Conservation (phyloP, 2,888 invertebrate genomes). For the Mechanitis messenoides region DNA sequence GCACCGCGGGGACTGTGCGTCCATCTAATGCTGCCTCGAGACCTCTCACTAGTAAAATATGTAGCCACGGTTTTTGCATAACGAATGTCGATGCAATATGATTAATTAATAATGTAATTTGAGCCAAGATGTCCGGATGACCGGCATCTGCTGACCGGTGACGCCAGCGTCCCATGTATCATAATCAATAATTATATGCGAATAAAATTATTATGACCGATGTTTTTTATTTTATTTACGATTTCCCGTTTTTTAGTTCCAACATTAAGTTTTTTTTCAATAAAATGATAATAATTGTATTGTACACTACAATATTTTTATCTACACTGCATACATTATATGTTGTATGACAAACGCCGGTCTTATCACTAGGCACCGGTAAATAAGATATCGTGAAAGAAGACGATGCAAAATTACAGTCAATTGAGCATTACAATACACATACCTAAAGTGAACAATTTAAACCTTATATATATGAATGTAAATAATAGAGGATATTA, state of each 20-base stretch:
- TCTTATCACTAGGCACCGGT: too few species aligned
- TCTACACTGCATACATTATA: too few species aligned
- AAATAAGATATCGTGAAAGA: too few species aligned
- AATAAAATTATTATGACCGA: constrained; percentile 75
- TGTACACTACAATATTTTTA: too few species aligned
- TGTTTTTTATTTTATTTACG: constrained; percentile 12
- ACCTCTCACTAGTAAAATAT: constrained; percentile 74
- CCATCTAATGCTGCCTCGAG: constrained; percentile 64
- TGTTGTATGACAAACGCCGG: too few species aligned
- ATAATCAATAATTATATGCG: constrained; percentile 76
- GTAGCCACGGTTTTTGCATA: constrained; percentile 67
- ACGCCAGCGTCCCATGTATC: constrained; percentile 68
- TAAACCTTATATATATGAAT: too few species aligned
- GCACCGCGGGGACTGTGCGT: constrained; percentile 51
- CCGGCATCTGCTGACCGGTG: constrained; percentile 49
- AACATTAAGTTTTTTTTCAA: neutral
- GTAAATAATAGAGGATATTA: too few species aligned
- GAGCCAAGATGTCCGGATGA: constrained; percentile 50
- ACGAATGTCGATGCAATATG: constrained; percentile 69
- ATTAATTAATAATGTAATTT: constrained; percentile 70
- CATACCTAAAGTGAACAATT: too few species aligned
- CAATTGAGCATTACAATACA: too few species aligned
- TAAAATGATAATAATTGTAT: too few species aligned
- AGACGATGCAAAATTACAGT: too few species aligned
- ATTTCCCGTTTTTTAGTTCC: constrained; percentile 25